Base-by-base conservation (phyloP, 2,797 vertebrate species). In the Leuciscus waleckii region DNA sequence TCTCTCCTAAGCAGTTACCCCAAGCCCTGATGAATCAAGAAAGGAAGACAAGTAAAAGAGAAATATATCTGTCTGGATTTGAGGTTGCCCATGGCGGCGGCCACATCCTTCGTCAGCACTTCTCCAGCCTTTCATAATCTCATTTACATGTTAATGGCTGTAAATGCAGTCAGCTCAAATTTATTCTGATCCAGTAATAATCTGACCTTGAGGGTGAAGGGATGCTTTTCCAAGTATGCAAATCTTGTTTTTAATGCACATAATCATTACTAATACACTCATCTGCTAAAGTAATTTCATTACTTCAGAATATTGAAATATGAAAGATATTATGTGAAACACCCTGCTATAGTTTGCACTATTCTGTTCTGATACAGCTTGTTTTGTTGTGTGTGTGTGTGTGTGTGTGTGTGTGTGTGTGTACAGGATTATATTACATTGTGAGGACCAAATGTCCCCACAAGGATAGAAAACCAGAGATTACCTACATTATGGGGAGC, bases 81-180 rank as follows among this genome's bases (percentile, higher is more conserved):
- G 23, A 83, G 61, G 43, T 54, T 29, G 23, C 61, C n/a, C 16
- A 67, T 65, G 21, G 41, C 5, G 2, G 43, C 43, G 23, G 69
- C 13, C 70, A 82, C 58, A 83, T 68, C 16, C 46, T 76, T 76
- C n/a, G 23, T 83, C 73, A 83, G 82, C 82, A 83, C 73, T 83
- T 83, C 73, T 83, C 32, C 73, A 76, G 16, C 16, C 23, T 78
- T 75, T 75, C 76, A 75, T 68, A 69, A 87, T 83, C 65, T 79
- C 39, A 81, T 86, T 86, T 88, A 71, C 79, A 87, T 87, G 78
- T 87, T 85, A 90, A 88, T 87, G 83, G 32, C 82, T 87, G 75
- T 70, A 85, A 83, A 88, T 77, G 63, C 14, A 80, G 39, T 79
- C 35, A 81, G 79, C 29, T 78, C 67, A 77, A 77, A 70, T 78